A percentile compares a stretch with the other conserved stretches of the same genome.
These are phyloP conservation scores for Trachelus stipa DNA, from an alignment of 2,888 invertebrate genomes.

Conservation along the genomic window DNA sequence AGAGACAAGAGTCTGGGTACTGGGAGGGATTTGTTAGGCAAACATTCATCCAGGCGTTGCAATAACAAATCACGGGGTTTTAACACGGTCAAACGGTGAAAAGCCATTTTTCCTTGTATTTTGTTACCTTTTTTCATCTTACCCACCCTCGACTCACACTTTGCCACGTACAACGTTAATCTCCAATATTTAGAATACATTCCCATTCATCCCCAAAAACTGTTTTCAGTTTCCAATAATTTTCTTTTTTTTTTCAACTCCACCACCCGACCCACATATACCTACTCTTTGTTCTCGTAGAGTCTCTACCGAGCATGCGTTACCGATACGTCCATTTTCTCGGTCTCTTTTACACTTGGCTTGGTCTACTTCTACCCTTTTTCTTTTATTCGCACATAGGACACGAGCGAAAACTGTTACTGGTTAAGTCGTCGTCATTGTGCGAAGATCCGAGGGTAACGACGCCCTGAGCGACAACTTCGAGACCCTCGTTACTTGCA, in stretches of 20 bases:
- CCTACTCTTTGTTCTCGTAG: neutral
- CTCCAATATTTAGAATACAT: neutral
- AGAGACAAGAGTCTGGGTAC: constrained; percentile 16
- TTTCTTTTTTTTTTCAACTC: neutral
- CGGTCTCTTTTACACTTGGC: neutral
- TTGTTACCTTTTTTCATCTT: neutral
- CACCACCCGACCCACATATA: neutral
- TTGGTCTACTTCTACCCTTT: neutral
- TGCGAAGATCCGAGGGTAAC: neutral
- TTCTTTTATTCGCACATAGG: neutral
- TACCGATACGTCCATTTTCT: neutral
- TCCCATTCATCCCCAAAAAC: neutral
- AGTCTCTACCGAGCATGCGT: neutral
- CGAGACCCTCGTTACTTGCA: neutral
- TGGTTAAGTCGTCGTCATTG: neutral
- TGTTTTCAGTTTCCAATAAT: neutral
- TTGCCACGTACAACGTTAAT: neutral
- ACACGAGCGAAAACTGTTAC: neutral
- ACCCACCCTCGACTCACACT: constrained; percentile 18
- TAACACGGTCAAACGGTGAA: constrained; percentile 24
- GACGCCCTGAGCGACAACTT: neutral
- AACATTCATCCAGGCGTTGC: constrained; percentile 54
- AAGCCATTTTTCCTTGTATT: neutral
- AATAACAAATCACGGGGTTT: constrained; percentile 56
- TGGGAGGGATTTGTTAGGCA: constrained; percentile 56